Conservation (phyloP, 2,888 invertebrate genomes). For the Apamea sordens region DNA sequence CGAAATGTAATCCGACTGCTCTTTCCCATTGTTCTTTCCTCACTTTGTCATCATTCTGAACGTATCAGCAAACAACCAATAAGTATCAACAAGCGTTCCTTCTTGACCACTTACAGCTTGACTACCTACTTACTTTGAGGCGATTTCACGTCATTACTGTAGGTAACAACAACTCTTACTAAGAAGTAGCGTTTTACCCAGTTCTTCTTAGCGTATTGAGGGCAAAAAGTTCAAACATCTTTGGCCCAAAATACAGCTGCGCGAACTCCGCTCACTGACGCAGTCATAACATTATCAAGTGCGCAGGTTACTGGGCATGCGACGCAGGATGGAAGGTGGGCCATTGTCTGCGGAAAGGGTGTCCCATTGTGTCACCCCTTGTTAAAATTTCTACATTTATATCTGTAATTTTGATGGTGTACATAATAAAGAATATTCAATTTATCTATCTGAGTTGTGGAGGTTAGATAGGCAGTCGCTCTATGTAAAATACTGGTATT, state of each 20-base stretch:
- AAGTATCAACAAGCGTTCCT: constrained; percentile 34
- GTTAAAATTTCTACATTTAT: no score
- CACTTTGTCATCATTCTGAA: constrained; percentile 23
- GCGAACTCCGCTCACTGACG: neutral
- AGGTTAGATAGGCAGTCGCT: neutral
- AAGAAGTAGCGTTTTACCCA: neutral
- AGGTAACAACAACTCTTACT: neutral
- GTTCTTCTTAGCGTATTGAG: neutral
- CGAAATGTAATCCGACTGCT: constrained; percentile 7
- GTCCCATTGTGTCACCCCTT: no score
- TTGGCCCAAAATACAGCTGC: neutral
- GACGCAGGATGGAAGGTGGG: no score
- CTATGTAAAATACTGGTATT: neutral
- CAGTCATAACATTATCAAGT: no score
- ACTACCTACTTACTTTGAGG: neutral
- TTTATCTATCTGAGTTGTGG: neutral
- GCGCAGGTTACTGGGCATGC: no score
- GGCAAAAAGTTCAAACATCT: neutral
- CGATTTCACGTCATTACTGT: neutral
- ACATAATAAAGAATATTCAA: no score
- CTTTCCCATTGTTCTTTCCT: constrained; percentile 39
- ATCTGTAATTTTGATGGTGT: no score
- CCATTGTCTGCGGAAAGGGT: no score
- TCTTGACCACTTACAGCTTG: neutral
- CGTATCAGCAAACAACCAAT: constrained; percentile 31